Base-by-base conservation (phyloP, 1,140 invertebrate species). In the Lepidurus couesii region DNA sequence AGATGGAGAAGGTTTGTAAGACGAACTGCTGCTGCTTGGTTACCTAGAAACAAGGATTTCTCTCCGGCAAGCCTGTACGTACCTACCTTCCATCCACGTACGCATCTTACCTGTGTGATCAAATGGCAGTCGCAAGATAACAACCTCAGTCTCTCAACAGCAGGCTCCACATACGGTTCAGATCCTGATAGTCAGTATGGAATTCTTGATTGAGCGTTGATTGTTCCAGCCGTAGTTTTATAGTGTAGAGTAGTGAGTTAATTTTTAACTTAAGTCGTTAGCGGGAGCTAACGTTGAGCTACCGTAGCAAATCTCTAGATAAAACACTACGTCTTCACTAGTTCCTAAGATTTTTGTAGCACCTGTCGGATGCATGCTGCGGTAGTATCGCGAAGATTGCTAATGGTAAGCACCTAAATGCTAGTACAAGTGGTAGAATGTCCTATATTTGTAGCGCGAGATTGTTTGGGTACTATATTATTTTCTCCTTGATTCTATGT, bases 341-440 rank as follows among this genome's bases (percentile, higher is more conserved):
- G 53, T 21, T 21, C 53, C 53, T 65, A n/a, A 65, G 13, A n/a
- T 65, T 8, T 65, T 65, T 65, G 53, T 65, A 65, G 53, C 3
- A 16, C 53, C 21, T n/a, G 53, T 65, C 53, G 16, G 21, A 65
- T 65, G 53, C 53, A 65, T 65, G 53, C 53, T n/a, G 53, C 9
- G n/a, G 53, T 65, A 65, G 53, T 65, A 65, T 65, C 53, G 21
- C 53, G 53, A 65, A 65, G 53, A 65, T 65, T 65, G 53, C 53
- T 65, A 65, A 65, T 65, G 53, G 53, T 65, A 65, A 65, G n/a
- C 53, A 65, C 53, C 21, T 3, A n/a, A 65, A 21, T 65, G 53
- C 53, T 65, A n/a, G 53, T 65, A 16, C 21, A n/a, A 65, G 53
- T 65, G 21, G 7, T 16, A 65, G 21, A n/a, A 21, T 21, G 53